phyloP scores from a whole-genome alignment of 64 coral and sea anemone genomes.

The Anthopleura sola region DNA sequence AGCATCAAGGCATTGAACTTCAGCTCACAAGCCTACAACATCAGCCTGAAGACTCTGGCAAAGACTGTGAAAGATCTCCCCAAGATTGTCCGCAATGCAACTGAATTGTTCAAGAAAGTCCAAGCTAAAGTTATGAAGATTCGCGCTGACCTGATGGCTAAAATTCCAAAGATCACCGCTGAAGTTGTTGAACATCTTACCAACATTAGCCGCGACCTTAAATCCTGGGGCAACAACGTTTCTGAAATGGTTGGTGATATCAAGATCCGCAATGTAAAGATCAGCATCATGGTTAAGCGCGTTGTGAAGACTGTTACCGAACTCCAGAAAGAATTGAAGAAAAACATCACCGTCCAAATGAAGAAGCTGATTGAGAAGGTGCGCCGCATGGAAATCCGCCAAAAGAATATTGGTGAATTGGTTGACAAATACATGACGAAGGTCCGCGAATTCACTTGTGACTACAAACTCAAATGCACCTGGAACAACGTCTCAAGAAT shows the following conservation, averaged over 20 bases:
- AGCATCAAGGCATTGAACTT: slow-evolving; percentile 46
- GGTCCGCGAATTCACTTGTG: slow-evolving; percentile 59
- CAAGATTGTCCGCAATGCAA: slow-evolving; percentile 45
- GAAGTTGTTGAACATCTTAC: slow-evolving; percentile 36
- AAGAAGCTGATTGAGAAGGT: slow-evolving; percentile 47
- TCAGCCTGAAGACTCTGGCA: slow-evolving; percentile 31
- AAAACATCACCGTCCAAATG: slow-evolving; percentile 51
- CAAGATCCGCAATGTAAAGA: slow-evolving; percentile 48
- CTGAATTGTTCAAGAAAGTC: slow-evolving; percentile 45
- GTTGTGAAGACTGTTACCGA: slow-evolving; percentile 41
- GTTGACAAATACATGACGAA: slow-evolving; percentile 53
- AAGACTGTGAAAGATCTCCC: slow-evolving; percentile 55
- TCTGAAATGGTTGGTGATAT: slow-evolving; percentile 53
- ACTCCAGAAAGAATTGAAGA: slow-evolving; percentile 25
- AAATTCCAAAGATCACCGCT: slow-evolving; percentile 18
- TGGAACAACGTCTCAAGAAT: slow-evolving; percentile 44
- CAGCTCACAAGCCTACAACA: slow-evolving; percentile 23
- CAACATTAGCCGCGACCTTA: slow-evolving; percentile 67
- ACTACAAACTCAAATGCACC: slow-evolving; percentile 54
- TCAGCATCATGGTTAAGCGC: slow-evolving; percentile 38
- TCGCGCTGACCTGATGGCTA: slow-evolving; percentile 5
- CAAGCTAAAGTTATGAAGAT: slow-evolving; percentile 16
- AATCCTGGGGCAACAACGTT: slow-evolving; percentile 65
- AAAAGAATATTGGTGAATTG: slow-evolving; percentile 59
- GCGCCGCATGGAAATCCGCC: slow-evolving; percentile 58